phyloP scores from a whole-genome alignment of 2,888 invertebrate genomes.

The Archaeoteleia sp. region DNA sequence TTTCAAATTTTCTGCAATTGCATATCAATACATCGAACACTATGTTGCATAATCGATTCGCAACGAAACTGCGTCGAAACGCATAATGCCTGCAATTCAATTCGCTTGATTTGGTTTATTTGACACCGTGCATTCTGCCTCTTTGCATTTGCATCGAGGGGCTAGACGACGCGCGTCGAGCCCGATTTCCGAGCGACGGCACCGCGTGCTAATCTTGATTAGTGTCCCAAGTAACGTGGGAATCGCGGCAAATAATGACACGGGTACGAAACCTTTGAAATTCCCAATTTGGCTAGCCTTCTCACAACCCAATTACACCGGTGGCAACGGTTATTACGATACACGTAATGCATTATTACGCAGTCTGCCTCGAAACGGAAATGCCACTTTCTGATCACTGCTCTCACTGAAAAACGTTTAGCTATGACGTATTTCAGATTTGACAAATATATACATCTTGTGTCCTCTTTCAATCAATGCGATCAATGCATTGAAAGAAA shows the following conservation, averaged over 20 bases:
- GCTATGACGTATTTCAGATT: not conserved
- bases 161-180: not conserved
- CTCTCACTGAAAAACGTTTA: constrained; percentile 7
- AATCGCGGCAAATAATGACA: constrained; percentile 19
- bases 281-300: constrained; percentile 36
- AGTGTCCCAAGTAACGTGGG: constrained; percentile 28
- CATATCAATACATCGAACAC: too few relatives aligned
- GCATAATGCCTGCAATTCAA: not conserved
- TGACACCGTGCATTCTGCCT: not conserved
- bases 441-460: not conserved
- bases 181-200: constrained; percentile 14
- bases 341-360: constrained; percentile 29
- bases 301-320: constrained; percentile 35
- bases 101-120: not conserved
- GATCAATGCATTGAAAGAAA: too few relatives aligned
- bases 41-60: too few relatives aligned
- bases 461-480: too few relatives aligned
- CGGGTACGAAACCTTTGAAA: constrained; percentile 27
- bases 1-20: too few relatives aligned
- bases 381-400: constrained; percentile 30
- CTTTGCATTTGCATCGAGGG: constrained; percentile 2
- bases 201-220: constrained; percentile 24
- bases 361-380: constrained; percentile 22
- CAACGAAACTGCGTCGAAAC: not conserved
- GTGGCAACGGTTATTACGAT: constrained; percentile 24